A percentile compares a stretch with the other conserved stretches of the same genome.
Evolutionary conservation across 2,888 invertebrate species (phyloP).

Genomic region (Eristalis arbustorum): DNA sequence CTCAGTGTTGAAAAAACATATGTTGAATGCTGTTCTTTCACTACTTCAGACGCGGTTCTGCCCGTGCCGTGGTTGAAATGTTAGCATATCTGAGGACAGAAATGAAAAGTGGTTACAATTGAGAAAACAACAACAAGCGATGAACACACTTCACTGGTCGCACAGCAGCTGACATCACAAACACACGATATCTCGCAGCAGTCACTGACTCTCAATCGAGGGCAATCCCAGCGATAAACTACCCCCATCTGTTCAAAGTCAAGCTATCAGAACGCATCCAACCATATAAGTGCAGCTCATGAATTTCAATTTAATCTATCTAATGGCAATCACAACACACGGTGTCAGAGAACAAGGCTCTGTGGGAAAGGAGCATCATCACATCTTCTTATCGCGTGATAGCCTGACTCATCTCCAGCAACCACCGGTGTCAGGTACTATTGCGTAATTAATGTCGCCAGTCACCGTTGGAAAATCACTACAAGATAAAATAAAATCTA

Average conservation of each 20-base stretch:
- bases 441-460: slow-evolving; percentile 70
- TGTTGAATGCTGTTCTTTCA: too few relatives aligned
- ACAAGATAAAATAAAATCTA: slow-evolving; percentile 51
- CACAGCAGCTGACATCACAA: too few relatives aligned
- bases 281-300: neutral
- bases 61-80: too few relatives aligned
- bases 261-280: neutral
- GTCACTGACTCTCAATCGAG: neutral
- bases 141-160: too few relatives aligned
- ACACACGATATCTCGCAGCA: neutral
- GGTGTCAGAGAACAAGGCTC: slow-evolving; percentile 10
- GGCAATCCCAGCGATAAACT: neutral
- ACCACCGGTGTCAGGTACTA: slow-evolving; percentile 45
- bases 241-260: neutral
- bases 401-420: slow-evolving; percentile 39
- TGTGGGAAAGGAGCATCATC: slow-evolving; percentile 58
- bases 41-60: too few relatives aligned
- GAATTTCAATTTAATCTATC: neutral
- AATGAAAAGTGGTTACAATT: too few relatives aligned
- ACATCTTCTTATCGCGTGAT: slow-evolving; percentile 63
- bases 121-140: too few relatives aligned
- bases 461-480: slow-evolving; percentile 58
- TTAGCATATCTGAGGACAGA: too few relatives aligned
- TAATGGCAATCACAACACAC: slow-evolving; percentile 4
- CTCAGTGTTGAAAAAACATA: too few relatives aligned